A percentile compares a stretch with the other conserved stretches of the same genome.
These are phyloP conservation scores for Siniperca chuatsi DNA, from an alignment of 2,113 vertebrate genomes.

Conservation along the genomic window DNA sequence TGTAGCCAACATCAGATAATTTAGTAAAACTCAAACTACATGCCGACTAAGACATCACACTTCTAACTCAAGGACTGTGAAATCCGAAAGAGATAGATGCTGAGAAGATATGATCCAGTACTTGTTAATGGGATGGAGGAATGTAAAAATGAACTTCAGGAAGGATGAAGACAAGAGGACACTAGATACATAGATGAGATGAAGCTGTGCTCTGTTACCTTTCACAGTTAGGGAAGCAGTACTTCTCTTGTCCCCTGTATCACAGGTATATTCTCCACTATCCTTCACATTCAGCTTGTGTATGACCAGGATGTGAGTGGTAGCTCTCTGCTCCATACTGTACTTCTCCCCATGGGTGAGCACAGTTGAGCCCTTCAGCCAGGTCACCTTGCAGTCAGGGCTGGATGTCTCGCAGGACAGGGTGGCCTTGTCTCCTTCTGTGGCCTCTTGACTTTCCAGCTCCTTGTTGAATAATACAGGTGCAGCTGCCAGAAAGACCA, in stretches of 20 bases:
- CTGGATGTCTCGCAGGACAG: slow-evolving; percentile 85
- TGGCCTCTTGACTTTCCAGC: slow-evolving; percentile 79
- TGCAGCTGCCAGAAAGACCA: slow-evolving; percentile 77
- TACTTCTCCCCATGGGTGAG: slow-evolving; percentile 84
- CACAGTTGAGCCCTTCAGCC: slow-evolving; percentile 82
- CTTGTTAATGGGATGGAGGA: slow-evolving; percentile 31
- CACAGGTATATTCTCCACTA: slow-evolving; percentile 85
- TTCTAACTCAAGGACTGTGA: slow-evolving; percentile 1
- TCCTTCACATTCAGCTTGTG: slow-evolving; percentile 79
- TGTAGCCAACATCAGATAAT: neutral
- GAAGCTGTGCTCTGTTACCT: slow-evolving; percentile 77
- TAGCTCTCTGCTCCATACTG: slow-evolving; percentile 79
- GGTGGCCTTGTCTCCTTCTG: slow-evolving; percentile 74
- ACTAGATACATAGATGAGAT: slow-evolving; percentile 27
- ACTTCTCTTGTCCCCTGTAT: slow-evolving; percentile 83
- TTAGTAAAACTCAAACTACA: neutral
- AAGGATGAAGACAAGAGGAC: slow-evolving; percentile 25
- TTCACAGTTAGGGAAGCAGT: slow-evolving; percentile 84
- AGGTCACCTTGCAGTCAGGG: slow-evolving; percentile 77
- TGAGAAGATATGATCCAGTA: slow-evolving; percentile 2
- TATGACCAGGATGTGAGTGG: slow-evolving; percentile 80
- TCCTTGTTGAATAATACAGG: slow-evolving; percentile 83
- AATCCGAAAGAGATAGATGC: slow-evolving; percentile 19
- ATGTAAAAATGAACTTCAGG: slow-evolving; percentile 33
- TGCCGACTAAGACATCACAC: neutral